Conservation (phyloP, 2,113 vertebrate genomes). For the Bubo scandiacus region DNA sequence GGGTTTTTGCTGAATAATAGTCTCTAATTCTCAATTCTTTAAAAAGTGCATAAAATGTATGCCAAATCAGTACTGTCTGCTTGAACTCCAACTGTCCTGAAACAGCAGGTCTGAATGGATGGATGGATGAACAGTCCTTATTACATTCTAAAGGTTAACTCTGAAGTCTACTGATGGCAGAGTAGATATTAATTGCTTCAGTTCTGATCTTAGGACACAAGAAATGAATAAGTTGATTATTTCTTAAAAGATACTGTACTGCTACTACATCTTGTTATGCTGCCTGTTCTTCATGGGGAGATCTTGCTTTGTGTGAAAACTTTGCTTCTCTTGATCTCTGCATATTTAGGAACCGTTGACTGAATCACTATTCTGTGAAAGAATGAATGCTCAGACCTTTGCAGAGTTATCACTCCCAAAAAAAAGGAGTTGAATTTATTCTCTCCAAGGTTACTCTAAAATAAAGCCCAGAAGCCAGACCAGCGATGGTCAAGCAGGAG, state of each 20-base stretch:
- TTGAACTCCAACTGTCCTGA: not conserved
- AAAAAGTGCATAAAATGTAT: not conserved
- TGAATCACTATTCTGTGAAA: not conserved
- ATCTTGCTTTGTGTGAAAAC: not conserved
- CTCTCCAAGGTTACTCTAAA: not conserved
- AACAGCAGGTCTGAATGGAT: not conserved
- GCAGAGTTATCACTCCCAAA: not conserved
- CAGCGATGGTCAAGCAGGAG: not conserved
- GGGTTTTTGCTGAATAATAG: not conserved
- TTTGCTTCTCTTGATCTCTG: not conserved
- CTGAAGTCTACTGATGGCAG: not conserved
- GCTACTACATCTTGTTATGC: not conserved
- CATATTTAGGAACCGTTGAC: not conserved
- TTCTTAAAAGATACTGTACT: not conserved
- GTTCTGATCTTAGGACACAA: not conserved
- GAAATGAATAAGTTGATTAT: not conserved
- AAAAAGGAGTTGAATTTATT: not conserved
- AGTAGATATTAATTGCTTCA: not conserved
- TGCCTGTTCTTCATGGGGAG: not conserved
- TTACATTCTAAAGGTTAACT: not conserved
- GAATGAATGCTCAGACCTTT: not conserved
- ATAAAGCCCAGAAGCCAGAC: not conserved
- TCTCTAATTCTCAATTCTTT: not conserved
- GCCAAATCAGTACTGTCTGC: not conserved
- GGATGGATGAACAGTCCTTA: not conserved